Evolutionary conservation across 2,113 vertebrate species (phyloP), one percentile per base, ranked within the genome.

Genomic region (Piprites chloris): DNA sequence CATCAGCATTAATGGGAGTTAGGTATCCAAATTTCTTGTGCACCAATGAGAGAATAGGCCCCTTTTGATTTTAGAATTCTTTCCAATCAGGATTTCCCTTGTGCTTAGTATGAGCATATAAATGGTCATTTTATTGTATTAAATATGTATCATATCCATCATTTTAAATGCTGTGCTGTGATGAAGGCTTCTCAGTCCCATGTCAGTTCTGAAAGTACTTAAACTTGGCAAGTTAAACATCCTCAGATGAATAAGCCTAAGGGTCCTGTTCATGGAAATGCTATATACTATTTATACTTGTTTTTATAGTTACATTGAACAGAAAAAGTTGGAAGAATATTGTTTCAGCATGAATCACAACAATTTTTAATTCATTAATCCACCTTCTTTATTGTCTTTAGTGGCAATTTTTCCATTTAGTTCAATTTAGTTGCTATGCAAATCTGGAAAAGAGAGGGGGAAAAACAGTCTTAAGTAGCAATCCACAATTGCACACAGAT

Each of bases 131-230:
- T 98, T 97, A 98, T 97, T 98, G 96, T 98, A 98, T 98, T 98
- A 98, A 98, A 98, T 98, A 98, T 98, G 97, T 97, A 98, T 98
- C 96, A 95, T 96, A 98, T 98, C 97, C 97, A 98, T 98, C 97
- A 98, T 95, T 97, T 98, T 98, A 97, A 98, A 98, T 97, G 96
- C 97, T 97, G 89, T 93, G 96, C 96, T 97, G 91, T 98, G 97
- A 97, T 97, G 98, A 98, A 97, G 97, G 94, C 95, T 98, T 97
- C 97, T 98, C 96, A 96, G 95, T 97, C 95, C 91, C 87, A 92
- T 85, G 92, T 97, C 97, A 95, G 96, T 95, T 97, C 91, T 42
- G 96, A 98, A 98, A 98, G 98, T 98, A 98, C 98, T 98, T 97
- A 97, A 98, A 98, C 94, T 97, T 98, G 97, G 97, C 97, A 98